Conservation (phyloP, 35 echinoderm and acorn worm genomes). For the Lytechinus pictus region DNA sequence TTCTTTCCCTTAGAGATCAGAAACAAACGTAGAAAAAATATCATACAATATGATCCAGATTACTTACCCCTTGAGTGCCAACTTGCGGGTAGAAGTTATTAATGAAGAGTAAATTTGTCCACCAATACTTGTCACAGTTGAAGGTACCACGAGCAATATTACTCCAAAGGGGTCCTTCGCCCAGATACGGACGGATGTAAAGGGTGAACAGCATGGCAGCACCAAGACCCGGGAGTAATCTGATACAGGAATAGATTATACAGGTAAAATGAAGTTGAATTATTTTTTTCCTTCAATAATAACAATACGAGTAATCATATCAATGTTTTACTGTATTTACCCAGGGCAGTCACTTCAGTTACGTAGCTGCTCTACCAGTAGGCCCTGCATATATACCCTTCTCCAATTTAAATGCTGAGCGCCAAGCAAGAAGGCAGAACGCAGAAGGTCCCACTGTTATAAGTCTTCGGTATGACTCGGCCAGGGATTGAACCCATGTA, state of each 20-base stretch:
- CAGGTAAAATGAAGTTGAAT: background rate
- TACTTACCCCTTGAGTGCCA: background rate
- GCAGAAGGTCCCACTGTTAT: no score
- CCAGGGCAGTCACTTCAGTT: no score
- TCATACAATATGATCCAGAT: background rate
- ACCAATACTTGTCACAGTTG: constrained; percentile 83
- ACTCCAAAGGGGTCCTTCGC: constrained; percentile 72
- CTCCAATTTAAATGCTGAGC: no score
- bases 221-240: constrained; percentile 72
- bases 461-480: no score
- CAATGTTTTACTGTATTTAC: no score
- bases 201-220: constrained; percentile 72
- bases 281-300: background rate
- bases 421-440: no score
- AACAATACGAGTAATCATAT: no score
- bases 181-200: constrained; percentile 75
- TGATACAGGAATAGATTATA: constrained; percentile 11
- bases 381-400: no score
- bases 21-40: no score
- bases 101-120: constrained; percentile 85
- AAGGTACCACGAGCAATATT: background rate
- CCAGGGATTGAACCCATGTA: no score
- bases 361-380: no score
- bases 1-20: no score
- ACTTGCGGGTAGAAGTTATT: constrained; percentile 83